phyloP scores from a whole-genome alignment of 2,888 invertebrate species.

The Patella depressa region DNA sequence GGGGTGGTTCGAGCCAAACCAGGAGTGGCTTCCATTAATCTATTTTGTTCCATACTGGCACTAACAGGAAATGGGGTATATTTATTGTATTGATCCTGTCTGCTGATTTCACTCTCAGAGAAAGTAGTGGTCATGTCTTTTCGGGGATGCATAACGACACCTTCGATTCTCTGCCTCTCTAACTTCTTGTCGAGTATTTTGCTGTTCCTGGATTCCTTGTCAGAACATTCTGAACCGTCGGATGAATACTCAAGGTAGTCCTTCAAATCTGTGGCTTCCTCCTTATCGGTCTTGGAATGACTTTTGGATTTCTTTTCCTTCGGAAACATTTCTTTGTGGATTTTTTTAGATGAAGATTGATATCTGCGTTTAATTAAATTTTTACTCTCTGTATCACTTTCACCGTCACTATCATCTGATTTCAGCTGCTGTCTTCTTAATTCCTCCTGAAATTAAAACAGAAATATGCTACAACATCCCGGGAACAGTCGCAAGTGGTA shows the following conservation, averaged over 20 bases:
- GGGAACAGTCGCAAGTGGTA: too few relatives aligned
- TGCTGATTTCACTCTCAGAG: not conserved
- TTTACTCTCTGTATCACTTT: constrained; percentile 38
- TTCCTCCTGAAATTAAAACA: constrained; percentile 32
- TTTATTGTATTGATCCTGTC: not conserved
- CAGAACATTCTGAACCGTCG: constrained; percentile 39
- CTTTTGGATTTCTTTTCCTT: constrained; percentile 31
- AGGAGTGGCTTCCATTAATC: not conserved
- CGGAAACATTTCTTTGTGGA: constrained; percentile 42
- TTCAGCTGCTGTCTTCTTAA: constrained; percentile 32
- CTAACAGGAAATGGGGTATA: not conserved
- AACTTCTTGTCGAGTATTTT: constrained; percentile 16
- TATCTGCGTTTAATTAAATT: constrained; percentile 40
- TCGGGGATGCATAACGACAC: constrained; percentile 1
- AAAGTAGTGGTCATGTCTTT: not conserved
- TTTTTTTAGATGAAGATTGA: constrained; percentile 40
- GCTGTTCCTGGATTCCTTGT: constrained; percentile 24
- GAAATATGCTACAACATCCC: too few relatives aligned
- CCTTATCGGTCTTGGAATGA: constrained; percentile 9
- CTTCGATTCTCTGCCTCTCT: constrained; percentile 8
- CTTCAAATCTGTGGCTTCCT: constrained; percentile 25
- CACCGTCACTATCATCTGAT: constrained; percentile 33
- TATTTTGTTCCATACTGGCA: constrained; percentile 13
- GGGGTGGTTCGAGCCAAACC: not conserved
- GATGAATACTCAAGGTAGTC: constrained; percentile 34